A percentile compares a stretch with the other conserved stretches of the same genome.
These are phyloP conservation scores for Triops cancriformis DNA, from an alignment of 1,140 invertebrate species.

Conservation along the genomic window DNA sequence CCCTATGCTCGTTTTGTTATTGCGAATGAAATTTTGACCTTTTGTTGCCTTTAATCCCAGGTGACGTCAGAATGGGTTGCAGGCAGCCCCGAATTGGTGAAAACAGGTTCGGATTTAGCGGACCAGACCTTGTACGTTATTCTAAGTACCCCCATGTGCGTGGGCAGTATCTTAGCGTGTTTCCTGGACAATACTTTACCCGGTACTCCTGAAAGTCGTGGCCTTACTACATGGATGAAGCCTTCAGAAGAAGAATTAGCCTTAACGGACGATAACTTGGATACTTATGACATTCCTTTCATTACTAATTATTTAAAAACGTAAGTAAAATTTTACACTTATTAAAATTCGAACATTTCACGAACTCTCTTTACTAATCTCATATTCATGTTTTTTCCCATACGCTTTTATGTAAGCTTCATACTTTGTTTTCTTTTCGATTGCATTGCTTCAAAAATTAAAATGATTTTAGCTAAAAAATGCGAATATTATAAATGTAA, in stretches of 20 bases:
- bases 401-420: no score
- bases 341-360: neutral
- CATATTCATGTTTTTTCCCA: no score
- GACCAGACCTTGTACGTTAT: conserved; percentile 69
- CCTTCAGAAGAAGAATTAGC: conserved; percentile 30
- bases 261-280: conserved; percentile 23
- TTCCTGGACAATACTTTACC: conserved; percentile 76
- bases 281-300: conserved; percentile 20
- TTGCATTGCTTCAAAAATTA: no score
- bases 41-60: conserved; percentile 31
- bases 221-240: conserved; percentile 31
- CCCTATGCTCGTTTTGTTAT: no score
- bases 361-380: no score
- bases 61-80: conserved; percentile 68
- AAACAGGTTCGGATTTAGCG: conserved; percentile 55
- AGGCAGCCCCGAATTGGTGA: conserved; percentile 52
- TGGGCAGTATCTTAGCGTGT: conserved; percentile 69
- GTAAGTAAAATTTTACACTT: neutral
- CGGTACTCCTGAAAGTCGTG: conserved; percentile 39
- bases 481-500: no score
- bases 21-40: no score
- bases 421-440: no score
- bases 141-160: conserved; percentile 74
- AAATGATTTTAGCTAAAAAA: no score
- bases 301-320: conserved; percentile 20